Conservation (phyloP, 2,113 vertebrate genomes). For the Cavia aperea region DNA sequence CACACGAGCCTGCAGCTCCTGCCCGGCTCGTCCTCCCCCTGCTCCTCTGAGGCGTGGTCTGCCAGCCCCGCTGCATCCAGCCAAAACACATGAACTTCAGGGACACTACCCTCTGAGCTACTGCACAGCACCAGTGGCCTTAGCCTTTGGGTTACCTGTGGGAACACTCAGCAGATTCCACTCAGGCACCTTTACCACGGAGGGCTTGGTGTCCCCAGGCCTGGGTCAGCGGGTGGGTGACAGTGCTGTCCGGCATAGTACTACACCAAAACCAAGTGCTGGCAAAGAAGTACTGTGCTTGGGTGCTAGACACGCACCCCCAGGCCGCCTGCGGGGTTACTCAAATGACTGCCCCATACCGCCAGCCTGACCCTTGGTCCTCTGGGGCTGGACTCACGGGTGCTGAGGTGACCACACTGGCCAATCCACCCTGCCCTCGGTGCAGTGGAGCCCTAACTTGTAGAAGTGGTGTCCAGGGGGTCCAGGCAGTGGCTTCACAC, state of each 20-base stretch:
- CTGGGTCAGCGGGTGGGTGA: neutral
- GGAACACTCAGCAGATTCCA: too few species aligned
- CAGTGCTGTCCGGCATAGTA: neutral
- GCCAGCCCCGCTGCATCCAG: neutral
- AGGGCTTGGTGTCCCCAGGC: neutral
- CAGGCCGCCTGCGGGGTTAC: neutral
- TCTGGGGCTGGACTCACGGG: too few species aligned
- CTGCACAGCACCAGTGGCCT: neutral
- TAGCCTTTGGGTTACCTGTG: neutral
- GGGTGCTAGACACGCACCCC: neutral
- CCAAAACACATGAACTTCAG: neutral
- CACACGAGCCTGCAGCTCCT: neutral
- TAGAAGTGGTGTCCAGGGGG: neutral
- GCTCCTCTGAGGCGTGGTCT: too few species aligned
- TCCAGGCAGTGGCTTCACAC: neutral
- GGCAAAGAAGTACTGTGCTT: neutral
- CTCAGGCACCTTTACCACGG: neutral
- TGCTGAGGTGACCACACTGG: neutral
- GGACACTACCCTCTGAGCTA: too few species aligned
- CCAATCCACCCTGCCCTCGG: too few species aligned
- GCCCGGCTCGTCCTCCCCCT: rapidly evolving
- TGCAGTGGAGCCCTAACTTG: neutral
- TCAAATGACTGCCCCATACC: neutral
- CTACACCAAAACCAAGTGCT: neutral
- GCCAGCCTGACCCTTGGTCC: neutral